phyloP scores from a whole-genome alignment of 2,888 invertebrate species.

The Dolichomitus sp. region DNA sequence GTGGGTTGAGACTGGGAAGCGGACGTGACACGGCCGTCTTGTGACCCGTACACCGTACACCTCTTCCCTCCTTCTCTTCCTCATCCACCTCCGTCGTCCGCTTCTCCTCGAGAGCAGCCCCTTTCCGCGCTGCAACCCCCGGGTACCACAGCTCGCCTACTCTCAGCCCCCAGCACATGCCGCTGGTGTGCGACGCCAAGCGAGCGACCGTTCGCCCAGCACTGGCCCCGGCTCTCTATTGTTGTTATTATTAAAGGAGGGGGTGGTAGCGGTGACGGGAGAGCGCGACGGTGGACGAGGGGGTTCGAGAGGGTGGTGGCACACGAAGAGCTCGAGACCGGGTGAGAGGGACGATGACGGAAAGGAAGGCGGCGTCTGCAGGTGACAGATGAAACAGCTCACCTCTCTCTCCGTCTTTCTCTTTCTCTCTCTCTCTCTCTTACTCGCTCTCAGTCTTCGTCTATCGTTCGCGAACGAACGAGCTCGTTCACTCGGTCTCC shows the following conservation, averaged over 20 bases:
- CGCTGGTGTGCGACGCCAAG: conserved; percentile 71
- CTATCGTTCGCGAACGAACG: conserved; percentile 56
- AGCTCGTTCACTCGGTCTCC: conserved; percentile 64
- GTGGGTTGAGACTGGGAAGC: conserved; percentile 81
- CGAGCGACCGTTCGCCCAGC: conserved; percentile 72
- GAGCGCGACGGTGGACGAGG: conserved; percentile 60
- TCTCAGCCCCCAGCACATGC: conserved; percentile 66
- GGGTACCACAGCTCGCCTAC: conserved; percentile 54
- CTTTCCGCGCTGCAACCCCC: conserved; percentile 52
- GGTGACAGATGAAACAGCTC: conserved; percentile 86
- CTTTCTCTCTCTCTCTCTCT: conserved; percentile 37
- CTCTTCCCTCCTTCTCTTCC: conserved; percentile 62
- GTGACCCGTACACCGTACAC: conserved; percentile 80
- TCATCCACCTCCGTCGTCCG: conserved; percentile 58
- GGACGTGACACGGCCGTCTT: conserved; percentile 86
- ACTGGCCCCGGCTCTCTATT: conserved; percentile 80
- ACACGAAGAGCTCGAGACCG: conserved; percentile 66
- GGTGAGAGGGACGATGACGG: conserved; percentile 85
- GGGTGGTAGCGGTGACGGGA: conserved; percentile 58
- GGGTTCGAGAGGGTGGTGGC: conserved; percentile 57
- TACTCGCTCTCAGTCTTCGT: conserved; percentile 53
- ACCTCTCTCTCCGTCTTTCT: conserved; percentile 63
- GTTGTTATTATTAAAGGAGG: conserved; percentile 86
- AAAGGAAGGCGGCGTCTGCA: conserved; percentile 86
- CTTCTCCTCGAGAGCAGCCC: conserved; percentile 56